Percentiles rank a stretch among this genome's conserved stretches.
Conservation (phyloP, 2,797 vertebrate genomes). For the Delichon dasypus region DNA sequence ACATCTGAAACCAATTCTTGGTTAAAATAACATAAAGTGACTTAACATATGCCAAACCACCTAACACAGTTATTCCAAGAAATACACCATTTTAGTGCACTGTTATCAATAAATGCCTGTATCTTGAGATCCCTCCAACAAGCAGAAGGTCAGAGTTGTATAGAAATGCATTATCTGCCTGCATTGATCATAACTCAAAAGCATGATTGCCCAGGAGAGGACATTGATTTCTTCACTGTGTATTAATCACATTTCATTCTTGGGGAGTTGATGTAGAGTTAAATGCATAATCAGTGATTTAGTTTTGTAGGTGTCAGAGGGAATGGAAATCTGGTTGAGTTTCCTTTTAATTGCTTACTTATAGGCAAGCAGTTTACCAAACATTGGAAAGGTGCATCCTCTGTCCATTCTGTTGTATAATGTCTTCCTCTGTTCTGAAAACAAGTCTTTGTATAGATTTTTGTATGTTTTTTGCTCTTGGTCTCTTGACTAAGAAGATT, state of each 20-base stretch:
- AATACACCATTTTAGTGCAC: not conserved
- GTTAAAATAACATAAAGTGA: not conserved
- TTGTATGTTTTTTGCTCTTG: not conserved
- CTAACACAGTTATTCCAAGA: not conserved
- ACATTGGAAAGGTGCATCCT: not conserved
- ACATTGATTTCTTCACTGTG: slow-evolving; percentile 46
- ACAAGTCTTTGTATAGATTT: not conserved
- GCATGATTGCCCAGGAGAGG: slow-evolving; percentile 19
- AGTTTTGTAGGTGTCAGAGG: not conserved
- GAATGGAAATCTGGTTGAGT: not conserved
- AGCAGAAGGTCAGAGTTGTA: slow-evolving; percentile 27
- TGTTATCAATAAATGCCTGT: not conserved
- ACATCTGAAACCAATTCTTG: not conserved
- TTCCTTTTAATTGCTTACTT: not conserved
- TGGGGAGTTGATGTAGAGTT: not conserved
- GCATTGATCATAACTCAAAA: slow-evolving; percentile 46
- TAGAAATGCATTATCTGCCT: slow-evolving; percentile 36
- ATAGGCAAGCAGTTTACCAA: not conserved
- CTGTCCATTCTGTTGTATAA: not conserved
- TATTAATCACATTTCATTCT: slow-evolving; percentile 39
- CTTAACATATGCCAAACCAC: not conserved
- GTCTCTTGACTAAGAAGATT: not conserved
- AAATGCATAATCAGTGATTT: not conserved
- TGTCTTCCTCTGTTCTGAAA: not conserved
- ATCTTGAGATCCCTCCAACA: not conserved